Conservation (phyloP, 2,113 vertebrate genomes). For the Perca schrenkii region DNA sequence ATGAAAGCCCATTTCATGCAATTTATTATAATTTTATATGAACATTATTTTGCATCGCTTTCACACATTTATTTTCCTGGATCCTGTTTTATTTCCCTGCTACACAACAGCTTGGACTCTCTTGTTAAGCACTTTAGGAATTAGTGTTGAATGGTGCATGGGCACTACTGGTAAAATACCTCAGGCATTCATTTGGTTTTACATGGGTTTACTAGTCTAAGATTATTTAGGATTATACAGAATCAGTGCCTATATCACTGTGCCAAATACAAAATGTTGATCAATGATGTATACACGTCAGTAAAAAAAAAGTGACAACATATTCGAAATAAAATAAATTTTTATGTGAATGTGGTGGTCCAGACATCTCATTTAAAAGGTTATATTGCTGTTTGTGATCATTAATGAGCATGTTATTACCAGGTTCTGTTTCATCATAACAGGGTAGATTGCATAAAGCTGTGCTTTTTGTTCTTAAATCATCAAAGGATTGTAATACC, state of each 20-base stretch:
- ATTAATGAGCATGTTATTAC: conserved; percentile 3
- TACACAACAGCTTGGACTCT: neutral
- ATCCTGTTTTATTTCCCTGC: conserved; percentile 28
- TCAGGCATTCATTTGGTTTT: conserved; percentile 18
- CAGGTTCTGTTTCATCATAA: conserved; percentile 19
- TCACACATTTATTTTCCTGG: neutral
- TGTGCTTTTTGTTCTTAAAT: conserved; percentile 19
- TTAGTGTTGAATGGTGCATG: conserved; percentile 6
- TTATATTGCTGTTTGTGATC: conserved; percentile 1
- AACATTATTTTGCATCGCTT: neutral
- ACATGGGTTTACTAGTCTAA: neutral
- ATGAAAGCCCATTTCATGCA: neutral
- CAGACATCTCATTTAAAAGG: neutral
- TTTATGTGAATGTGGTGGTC: neutral
- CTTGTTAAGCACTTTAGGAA: conserved; percentile 8
- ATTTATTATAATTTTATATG: neutral
- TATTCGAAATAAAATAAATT: neutral
- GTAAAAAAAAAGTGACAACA: conserved; percentile 3
- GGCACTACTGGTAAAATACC: neutral
- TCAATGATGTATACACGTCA: neutral
- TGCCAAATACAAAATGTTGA: neutral
- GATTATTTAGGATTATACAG: conserved; percentile 37
- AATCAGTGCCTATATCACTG: neutral
- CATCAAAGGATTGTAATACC: conserved; percentile 35
- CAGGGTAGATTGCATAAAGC: conserved; percentile 31